Percentiles rank a stretch among this genome's conserved stretches.
Evolutionary conservation across 2,113 vertebrate species (phyloP).

Genomic region (Semicossyphus pulcher): DNA sequence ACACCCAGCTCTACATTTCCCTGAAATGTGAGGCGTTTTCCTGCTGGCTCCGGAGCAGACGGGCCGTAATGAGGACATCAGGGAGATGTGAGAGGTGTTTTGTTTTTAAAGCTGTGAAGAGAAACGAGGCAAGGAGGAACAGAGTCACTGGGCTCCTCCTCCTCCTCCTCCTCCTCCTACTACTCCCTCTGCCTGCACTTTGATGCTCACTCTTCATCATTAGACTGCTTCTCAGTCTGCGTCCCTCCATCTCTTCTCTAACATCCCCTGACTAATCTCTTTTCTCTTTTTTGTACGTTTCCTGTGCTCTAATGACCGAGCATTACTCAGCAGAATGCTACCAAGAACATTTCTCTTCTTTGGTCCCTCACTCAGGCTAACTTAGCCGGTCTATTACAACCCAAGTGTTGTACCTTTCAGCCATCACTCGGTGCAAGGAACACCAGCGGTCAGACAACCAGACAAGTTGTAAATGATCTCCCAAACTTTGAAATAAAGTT

Average conservation of each 20-base stretch:
- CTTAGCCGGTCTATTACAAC: too few species aligned
- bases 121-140: constrained; percentile 3
- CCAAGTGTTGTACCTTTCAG: too few species aligned
- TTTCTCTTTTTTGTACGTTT: neutral
- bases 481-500: too few species aligned
- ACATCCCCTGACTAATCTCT: neutral
- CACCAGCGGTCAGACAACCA: too few species aligned
- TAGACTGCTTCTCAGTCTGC: neutral
- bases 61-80: constrained; percentile 44
- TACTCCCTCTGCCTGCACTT: too few species aligned
- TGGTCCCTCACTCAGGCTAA: too few species aligned
- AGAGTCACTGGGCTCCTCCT: constrained; percentile 2
- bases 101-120: constrained; percentile 26
- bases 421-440: too few species aligned
- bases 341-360: neutral
- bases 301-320: neutral
- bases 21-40: constrained; percentile 30
- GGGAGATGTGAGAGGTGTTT: constrained; percentile 37
- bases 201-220: constrained; percentile 1
- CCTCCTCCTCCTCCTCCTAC: neutral
- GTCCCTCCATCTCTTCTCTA: constrained; percentile 12
- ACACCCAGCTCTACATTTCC: constrained; percentile 3
- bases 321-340: constrained; percentile 3
- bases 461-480: too few species aligned
- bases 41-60: constrained; percentile 24